Conservation (phyloP, 2,113 vertebrate genomes). For the Alces alces region DNA sequence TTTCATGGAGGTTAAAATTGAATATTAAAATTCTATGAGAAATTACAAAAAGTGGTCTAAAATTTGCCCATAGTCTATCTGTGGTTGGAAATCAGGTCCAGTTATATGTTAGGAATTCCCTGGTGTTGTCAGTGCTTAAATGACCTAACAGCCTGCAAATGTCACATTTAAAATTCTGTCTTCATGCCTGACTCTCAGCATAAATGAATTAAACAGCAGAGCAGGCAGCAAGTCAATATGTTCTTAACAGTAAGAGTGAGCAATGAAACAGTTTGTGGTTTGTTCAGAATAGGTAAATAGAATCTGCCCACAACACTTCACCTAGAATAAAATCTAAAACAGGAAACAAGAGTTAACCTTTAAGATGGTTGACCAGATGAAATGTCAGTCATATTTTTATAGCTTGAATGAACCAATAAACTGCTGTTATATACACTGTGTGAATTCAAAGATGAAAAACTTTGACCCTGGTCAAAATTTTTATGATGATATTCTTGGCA, state of each 20-base stretch:
- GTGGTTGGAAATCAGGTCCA: constrained; percentile 78
- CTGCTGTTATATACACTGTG: constrained; percentile 38
- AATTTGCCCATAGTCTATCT: constrained; percentile 71
- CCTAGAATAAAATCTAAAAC: constrained; percentile 75
- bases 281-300: constrained; percentile 82
- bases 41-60: constrained; percentile 69
- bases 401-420: constrained; percentile 73
- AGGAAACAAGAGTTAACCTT: constrained; percentile 82
- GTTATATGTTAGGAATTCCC: constrained; percentile 83
- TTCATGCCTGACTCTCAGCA: constrained; percentile 82
- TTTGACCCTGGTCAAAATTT: constrained; percentile 8
- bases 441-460: constrained; percentile 53
- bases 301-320: constrained; percentile 71
- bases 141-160: constrained; percentile 85
- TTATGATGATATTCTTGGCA: not conserved
- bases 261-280: constrained; percentile 79
- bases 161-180: constrained; percentile 87
- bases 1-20: constrained; percentile 54
- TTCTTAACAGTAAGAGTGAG: constrained; percentile 80
- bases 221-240: constrained; percentile 84
- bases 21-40: constrained; percentile 45
- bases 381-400: constrained; percentile 82
- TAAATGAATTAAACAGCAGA: constrained; percentile 87
- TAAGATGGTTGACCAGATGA: constrained; percentile 74
- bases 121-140: constrained; percentile 80